These are phyloP conservation scores for Papilio polytes DNA, from an alignment of 1,140 invertebrate species.

Conservation along the genomic window DNA sequence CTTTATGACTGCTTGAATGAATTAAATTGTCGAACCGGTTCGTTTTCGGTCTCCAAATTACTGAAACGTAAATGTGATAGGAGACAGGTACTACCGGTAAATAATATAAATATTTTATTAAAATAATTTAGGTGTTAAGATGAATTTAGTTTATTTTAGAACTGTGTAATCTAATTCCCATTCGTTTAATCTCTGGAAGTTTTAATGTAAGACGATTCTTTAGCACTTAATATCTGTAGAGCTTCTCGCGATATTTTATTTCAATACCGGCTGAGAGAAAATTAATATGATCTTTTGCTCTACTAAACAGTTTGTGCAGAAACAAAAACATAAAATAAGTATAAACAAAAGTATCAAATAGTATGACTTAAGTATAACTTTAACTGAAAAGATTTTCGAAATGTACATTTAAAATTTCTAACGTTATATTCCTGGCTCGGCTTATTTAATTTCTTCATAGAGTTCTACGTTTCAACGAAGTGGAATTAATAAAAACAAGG, in stretches of 20 bases:
- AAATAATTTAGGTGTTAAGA: too few species aligned
- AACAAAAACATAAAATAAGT: neutral
- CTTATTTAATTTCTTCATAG: constrained; percentile 39
- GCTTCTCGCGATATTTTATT: neutral
- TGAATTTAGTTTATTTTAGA: too few species aligned
- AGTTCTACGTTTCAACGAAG: constrained; percentile 57
- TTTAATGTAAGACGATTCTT: too few species aligned
- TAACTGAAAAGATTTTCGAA: constrained; percentile 19
- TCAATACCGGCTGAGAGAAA: neutral
- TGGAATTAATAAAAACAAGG: constrained; percentile 73
- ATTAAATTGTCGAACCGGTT: constrained; percentile 80
- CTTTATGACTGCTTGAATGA: constrained; percentile 81
- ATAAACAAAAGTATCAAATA: too few species aligned
- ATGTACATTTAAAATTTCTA: constrained; percentile 20
- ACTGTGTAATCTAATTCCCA: too few species aligned
- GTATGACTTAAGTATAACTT: constrained; percentile 11
- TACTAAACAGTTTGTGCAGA: neutral
- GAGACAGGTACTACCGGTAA: constrained; percentile 39
- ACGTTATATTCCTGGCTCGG: constrained; percentile 30
- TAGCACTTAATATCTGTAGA: too few species aligned
- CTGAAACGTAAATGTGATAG: constrained; percentile 57
- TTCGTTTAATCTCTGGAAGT: too few species aligned
- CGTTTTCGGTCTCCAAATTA: constrained; percentile 65
- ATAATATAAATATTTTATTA: constrained; percentile 31
- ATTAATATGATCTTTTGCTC: neutral